Conservation (phyloP, 2,888 invertebrate genomes). For the Chamaedrilus cognettii region DNA sequence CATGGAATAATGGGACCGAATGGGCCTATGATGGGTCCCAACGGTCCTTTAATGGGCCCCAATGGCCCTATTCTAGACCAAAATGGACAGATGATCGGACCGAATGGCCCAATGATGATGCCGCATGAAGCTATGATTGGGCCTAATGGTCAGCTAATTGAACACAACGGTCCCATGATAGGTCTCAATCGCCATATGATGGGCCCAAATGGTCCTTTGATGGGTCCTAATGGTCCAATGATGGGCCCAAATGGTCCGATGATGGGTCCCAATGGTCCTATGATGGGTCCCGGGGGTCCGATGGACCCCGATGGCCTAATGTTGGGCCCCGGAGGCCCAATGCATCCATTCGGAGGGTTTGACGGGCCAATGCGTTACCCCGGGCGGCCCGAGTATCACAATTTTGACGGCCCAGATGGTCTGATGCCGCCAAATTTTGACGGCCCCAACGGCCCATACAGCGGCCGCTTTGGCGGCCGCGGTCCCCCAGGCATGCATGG, state of each 20-base stretch:
- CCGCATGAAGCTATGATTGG: constrained; percentile 13
- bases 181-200: constrained; percentile 19
- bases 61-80: constrained; percentile 18
- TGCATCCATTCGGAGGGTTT: constrained; percentile 18
- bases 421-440: constrained; percentile 6
- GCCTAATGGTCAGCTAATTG: constrained; percentile 20
- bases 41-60: constrained; percentile 21
- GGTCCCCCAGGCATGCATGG: constrained; percentile 26
- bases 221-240: constrained; percentile 16
- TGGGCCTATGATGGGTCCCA: constrained; percentile 16
- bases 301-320: constrained; percentile 23
- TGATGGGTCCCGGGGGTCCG: constrained; percentile 27
- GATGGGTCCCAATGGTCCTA: constrained; percentile 24
- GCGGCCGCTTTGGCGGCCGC: constrained; percentile 23
- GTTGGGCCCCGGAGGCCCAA: constrained; percentile 36
- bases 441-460: constrained; percentile 1
- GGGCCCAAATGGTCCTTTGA: constrained; percentile 19
- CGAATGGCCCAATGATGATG: neutral
- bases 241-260: constrained; percentile 25
- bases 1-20: constrained; percentile 8
- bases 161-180: constrained; percentile 15
- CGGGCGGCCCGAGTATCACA: no score
- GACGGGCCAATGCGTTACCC: constrained; percentile 20
- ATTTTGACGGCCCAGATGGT: constrained; percentile 15
- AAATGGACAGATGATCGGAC: constrained; percentile 6